Percentiles rank a stretch among this genome's conserved stretches.
phyloP scores from a whole-genome alignment of 2,113 vertebrate species.

The Brachypodius melanocephalos region DNA sequence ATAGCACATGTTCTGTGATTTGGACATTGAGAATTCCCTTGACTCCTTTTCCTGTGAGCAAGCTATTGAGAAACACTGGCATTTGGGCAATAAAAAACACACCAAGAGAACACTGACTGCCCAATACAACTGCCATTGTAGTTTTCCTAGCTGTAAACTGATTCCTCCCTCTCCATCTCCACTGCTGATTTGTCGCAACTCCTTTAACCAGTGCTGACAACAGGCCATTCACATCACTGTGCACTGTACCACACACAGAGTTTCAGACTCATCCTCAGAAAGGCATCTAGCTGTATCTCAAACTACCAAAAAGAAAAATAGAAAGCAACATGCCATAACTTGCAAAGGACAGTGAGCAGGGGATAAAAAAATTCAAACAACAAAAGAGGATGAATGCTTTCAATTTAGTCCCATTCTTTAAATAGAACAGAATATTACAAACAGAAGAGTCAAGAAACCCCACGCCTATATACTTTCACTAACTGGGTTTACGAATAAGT shows the following conservation, averaged over 20 bases:
- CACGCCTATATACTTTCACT: neutral
- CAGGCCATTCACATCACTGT: neutral
- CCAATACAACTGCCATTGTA: constrained; percentile 14
- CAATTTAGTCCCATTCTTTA: neutral
- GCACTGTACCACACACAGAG: neutral
- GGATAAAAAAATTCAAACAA: neutral
- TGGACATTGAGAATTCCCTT: constrained; percentile 45
- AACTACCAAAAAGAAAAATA: neutral
- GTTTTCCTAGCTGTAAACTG: neutral
- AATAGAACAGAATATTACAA: neutral
- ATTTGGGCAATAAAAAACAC: constrained; percentile 21
- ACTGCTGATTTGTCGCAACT: neutral
- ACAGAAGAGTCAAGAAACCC: neutral
- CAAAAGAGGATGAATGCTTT: neutral
- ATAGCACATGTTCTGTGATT: constrained; percentile 34
- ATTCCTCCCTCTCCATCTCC: neutral
- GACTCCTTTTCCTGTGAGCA: constrained; percentile 13
- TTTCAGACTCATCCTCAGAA: neutral
- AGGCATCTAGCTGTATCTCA: neutral
- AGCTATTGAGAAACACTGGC: constrained; percentile 58
- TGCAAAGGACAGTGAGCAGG: neutral
- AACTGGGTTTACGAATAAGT: neutral
- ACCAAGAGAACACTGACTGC: constrained; percentile 22
- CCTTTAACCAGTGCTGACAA: neutral
- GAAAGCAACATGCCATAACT: neutral